Evolutionary conservation across 2,113 vertebrate species (phyloP), one percentile per base, ranked within the genome.

Genomic region (Synodontis membranacea): DNA sequence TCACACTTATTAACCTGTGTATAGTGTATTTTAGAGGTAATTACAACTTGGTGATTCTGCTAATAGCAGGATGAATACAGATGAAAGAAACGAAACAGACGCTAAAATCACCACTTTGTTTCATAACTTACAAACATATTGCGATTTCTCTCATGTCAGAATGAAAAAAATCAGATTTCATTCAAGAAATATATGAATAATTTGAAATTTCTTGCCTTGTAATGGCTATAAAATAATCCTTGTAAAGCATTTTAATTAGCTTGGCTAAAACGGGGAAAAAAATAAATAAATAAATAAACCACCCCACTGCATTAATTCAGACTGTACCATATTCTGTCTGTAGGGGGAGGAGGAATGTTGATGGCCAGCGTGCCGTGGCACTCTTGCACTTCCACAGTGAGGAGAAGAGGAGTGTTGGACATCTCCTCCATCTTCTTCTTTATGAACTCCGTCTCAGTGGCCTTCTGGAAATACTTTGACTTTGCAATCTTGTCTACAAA

Each of bases 341-440:
- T 99, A 39, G 98, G 98, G 50, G 98, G 98, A 62, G 98, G 97
- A 66, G 98, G 98, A 91, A 99, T 97, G 95, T 99, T 99, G 92
- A 99, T 96, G 4, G 97, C 96, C 89, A 99, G 93, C 0, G 95
- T 97, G 88, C 98, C 98, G 76, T 92, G 94, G 86, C 97, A 99
- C 91, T 99, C 98, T 54, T 99, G 98, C 23, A 99, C 97, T 94
- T 99, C 98, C 87, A 99, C 98, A 0, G 98, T 99, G 80, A 99
- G 96, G 92, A 99, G 94, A 91, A 99, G 93, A 0, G 98, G 98
- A 6, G 98, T 99, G 90, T 99, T 99, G 39, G 98, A 98, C 88
- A 99, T 97, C 92, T 99, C 98, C 92, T 99, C 98, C 74, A 99
- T 99, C 91, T 99, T 99, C 94, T 99, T 99, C 94, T 99, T 99